phyloP scores from a whole-genome alignment of 1,140 invertebrate species.

The Harlomillsia oculata region DNA sequence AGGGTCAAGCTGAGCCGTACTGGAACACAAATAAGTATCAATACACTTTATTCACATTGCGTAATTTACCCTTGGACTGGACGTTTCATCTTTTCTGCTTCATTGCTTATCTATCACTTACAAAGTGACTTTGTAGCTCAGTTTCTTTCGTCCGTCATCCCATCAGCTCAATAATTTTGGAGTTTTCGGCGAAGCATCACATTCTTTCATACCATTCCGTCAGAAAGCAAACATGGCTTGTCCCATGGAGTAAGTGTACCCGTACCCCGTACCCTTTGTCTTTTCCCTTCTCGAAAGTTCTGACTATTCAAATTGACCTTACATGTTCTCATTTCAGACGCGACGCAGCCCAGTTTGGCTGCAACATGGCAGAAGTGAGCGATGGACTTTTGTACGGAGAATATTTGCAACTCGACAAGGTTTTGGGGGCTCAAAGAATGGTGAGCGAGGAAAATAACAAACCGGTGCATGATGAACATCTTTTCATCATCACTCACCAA shows the following conservation, averaged over 20 bases:
- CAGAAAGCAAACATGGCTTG: slow-evolving; percentile 4
- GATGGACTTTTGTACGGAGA: slow-evolving; percentile 69
- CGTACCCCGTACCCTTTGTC: no score
- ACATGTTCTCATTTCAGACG: background rate
- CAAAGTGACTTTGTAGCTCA: no score
- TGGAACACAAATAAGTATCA: no score
- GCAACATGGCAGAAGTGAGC: slow-evolving; percentile 31
- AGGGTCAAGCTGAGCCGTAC: no score
- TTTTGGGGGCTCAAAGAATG: slow-evolving; percentile 74
- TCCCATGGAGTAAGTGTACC: slow-evolving; percentile 2
- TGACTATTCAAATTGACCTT: background rate
- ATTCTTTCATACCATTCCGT: background rate
- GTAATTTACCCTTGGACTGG: no score
- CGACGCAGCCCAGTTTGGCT: slow-evolving; percentile 26
- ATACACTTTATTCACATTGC: no score
- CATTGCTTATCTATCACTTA: no score
- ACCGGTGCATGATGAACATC: slow-evolving; percentile 89
- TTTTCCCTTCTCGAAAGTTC: background rate
- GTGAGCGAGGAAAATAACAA: slow-evolving; percentile 59
- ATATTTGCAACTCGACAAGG: slow-evolving; percentile 79
- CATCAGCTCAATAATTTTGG: no score
- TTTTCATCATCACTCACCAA: slow-evolving; percentile 97
- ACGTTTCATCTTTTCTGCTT: no score
- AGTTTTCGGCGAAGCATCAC: no score
- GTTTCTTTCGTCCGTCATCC: no score